A percentile compares a stretch with the other conserved stretches of the same genome.
These are phyloP conservation scores for Cinara cedri DNA, from an alignment of 2,888 invertebrate species.

Conservation along the genomic window DNA sequence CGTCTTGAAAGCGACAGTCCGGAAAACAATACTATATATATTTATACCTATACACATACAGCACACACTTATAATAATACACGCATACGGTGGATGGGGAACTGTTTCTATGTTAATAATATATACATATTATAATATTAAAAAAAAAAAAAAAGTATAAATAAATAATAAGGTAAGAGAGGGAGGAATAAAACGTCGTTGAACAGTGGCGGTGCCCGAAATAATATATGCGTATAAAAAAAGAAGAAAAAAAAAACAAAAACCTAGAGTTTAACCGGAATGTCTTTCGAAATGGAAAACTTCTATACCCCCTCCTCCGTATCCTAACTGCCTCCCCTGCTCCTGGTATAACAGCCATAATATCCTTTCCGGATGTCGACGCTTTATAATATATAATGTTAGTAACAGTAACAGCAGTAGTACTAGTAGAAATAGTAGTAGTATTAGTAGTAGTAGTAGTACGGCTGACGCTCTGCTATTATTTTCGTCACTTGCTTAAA, in stretches of 20 bases:
- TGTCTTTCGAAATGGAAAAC: conserved; percentile 43
- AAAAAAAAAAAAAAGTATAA: conserved; percentile 7
- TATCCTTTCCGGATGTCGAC: conserved; percentile 46
- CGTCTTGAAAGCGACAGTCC: conserved; percentile 52
- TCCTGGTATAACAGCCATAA: not conserved
- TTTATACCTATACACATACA: too few relatives aligned
- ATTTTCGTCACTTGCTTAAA: conserved; percentile 1
- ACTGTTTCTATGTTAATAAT: conserved; percentile 52
- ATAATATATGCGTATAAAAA: not conserved
- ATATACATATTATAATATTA: not conserved
- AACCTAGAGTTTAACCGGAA: conserved; percentile 42
- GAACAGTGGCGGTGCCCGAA: not conserved
- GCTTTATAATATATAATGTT: not conserved
- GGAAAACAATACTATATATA: conserved; percentile 46
- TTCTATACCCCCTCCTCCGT: not conserved
- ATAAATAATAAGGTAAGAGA: too few relatives aligned
- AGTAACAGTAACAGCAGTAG: not conserved
- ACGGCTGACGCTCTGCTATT: not conserved
- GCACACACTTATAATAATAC: not conserved
- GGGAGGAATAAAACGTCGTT: not conserved
- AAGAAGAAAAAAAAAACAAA: conserved; percentile 38
- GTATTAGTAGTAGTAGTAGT: too few relatives aligned
- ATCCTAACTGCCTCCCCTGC: not conserved
- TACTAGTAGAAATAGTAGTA: too few relatives aligned
- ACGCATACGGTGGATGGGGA: not conserved